These are phyloP conservation scores for Drosophila santomea DNA, from an alignment of 1,140 invertebrate genomes.

Conservation along the genomic window DNA sequence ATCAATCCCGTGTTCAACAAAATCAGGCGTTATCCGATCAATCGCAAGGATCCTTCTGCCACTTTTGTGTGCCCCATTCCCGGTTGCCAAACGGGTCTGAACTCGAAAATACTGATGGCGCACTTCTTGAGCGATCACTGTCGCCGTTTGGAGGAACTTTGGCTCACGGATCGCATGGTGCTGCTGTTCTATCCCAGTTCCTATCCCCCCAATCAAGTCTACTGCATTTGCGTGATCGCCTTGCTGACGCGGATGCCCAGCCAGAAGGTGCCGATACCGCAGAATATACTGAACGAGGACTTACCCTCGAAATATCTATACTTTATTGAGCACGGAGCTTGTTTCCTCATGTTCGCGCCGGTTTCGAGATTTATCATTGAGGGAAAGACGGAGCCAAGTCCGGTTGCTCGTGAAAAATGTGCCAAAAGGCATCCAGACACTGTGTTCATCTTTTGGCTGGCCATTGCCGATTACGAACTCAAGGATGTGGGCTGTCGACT, in stretches of 20 bases:
- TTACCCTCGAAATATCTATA: not conserved
- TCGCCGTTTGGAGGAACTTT: conserved; percentile 23
- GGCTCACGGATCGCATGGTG: conserved; percentile 17
- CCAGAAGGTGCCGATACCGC: not conserved
- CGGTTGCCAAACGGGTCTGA: not conserved
- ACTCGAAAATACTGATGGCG: not conserved
- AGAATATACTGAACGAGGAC: not conserved
- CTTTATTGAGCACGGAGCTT: conserved; percentile 17
- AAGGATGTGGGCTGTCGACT: not conserved
- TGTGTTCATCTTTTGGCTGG: conserved; percentile 29
- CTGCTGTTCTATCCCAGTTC: not conserved
- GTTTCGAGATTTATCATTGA: not conserved
- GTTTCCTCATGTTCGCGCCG: conserved; percentile 20
- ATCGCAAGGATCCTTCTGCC: rapidly evolving
- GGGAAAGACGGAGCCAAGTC: not conserved
- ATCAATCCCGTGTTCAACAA: not conserved
- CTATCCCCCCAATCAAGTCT: conserved; percentile 6
- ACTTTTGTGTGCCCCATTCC: conserved; percentile 2
- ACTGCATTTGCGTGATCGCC: conserved; percentile 17
- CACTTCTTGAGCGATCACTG: conserved; percentile 29
- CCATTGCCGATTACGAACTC: not conserved
- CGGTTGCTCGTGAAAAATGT: too few relatives aligned
- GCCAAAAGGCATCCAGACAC: not conserved
- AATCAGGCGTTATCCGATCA: not conserved
- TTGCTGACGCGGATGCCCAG: not conserved